Conservation (phyloP, 2,113 vertebrate genomes). For the Dicaeum eximium region DNA sequence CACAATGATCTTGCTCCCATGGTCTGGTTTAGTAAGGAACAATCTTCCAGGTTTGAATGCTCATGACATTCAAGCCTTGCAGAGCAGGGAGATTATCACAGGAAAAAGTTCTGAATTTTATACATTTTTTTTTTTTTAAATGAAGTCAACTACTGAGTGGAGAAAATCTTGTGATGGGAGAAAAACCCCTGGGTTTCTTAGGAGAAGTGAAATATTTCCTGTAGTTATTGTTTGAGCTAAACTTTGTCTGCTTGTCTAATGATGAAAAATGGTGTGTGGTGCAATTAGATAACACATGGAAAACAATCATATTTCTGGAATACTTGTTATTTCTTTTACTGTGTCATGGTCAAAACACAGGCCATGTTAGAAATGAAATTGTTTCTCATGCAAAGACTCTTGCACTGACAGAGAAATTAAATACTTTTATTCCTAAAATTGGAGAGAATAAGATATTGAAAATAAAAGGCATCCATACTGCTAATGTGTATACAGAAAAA, state of each 20-base stretch:
- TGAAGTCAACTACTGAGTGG: background rate
- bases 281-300: background rate
- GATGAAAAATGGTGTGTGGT: background rate
- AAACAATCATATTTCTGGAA: background rate
- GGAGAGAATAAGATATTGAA: background rate
- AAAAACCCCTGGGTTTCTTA: background rate
- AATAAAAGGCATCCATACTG: background rate
- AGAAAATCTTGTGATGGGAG: background rate
- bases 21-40: background rate
- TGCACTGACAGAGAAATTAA: background rate
- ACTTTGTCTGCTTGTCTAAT: background rate
- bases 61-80: fast-evolving
- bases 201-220: background rate
- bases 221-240: background rate
- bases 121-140: background rate
- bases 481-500: background rate
- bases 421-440: background rate
- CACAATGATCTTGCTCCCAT: fast-evolving
- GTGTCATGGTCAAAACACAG: background rate
- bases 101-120: background rate
- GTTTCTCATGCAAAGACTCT: background rate
- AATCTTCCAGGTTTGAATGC: background rate
- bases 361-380: background rate
- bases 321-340: background rate
- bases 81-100: background rate